Percentiles rank a stretch among this genome's conserved stretches.
Conservation (phyloP, 2,797 vertebrate species). For the Cheirogaleus major region DNA sequence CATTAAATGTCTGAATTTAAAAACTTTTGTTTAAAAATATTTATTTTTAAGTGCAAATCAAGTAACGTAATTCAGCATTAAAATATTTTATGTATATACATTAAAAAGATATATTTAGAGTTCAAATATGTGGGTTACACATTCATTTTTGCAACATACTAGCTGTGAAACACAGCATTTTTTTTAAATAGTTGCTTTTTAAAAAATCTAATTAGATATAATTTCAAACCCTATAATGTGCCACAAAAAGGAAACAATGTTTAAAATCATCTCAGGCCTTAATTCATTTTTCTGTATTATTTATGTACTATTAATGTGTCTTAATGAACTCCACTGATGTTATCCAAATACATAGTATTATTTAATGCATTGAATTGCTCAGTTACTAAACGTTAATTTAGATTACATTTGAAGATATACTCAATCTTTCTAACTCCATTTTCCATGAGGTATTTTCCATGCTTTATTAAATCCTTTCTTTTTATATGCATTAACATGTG, state of each 20-base stretch:
- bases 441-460: neutral
- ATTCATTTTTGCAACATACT: neutral
- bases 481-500: neutral
- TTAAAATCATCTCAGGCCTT: neutral
- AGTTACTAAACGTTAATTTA: neutral
- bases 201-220: neutral
- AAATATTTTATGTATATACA: neutral
- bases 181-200: neutral
- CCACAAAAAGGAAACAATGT: neutral
- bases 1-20: neutral
- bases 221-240: neutral
- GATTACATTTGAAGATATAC: neutral
- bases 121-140: neutral
- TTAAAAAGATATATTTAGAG: neutral
- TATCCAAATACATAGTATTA: neutral
- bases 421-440: neutral
- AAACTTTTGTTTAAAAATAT: neutral
- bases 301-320: neutral
- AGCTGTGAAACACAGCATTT: neutral
- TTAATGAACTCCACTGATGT: neutral
- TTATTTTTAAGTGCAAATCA: neutral
- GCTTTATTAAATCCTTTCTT: neutral
- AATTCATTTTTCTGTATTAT: neutral
- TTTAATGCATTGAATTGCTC: neutral
- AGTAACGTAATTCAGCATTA: neutral